Evolutionary conservation across 2,797 vertebrate genomes (phyloP), one percentile per base, ranked within the genome.

Genomic region (Phoeniculus purpureus): DNA sequence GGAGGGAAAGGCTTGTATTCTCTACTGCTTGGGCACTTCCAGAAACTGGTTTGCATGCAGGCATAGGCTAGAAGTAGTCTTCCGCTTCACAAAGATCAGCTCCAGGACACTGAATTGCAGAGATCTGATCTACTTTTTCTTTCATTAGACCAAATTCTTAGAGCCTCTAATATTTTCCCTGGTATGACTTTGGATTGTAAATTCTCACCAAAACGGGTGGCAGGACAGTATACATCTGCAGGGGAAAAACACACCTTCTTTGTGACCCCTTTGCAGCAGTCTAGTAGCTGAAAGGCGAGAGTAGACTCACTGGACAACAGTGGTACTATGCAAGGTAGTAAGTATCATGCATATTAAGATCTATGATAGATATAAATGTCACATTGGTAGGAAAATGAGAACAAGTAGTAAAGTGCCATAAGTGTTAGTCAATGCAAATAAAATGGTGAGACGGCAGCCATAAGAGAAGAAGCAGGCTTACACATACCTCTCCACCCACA

Each of bases 301-400:
- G 37, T 15, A 83, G 66, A 89, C 70, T 90, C 45, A 78, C 50
- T 72, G 84, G 59, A 90, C 81, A 94, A 88, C 90, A 92, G 74
- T 87, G 91, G 86, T 88, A 94, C 80, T 88, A n/a, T 74, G 76
- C 75, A 93, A 88, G 55, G 68, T 72, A 90, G 75, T 66, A 87
- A 91, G 79, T 59, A 56, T 51, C 65, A 92, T 72, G 62, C 20
- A 45, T 78, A 14, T 60, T 81, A 92, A 94, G n/a, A 48, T 78
- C 50, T 93, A 62, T 81, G 40, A 31, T 75, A 81, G 48, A 20
- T 64, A 62, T 73, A 43, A 84, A 91, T 50, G 70, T 81, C 54
- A 40, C 66, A 48, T 47, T 83, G 62, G 52, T 81, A 70, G 76
- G 52, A 81, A 73, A 92, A 83, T 22, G 32, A 34, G 50, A 27